Base-by-base conservation (phyloP, 35 echinoderm and acorn worm genomes). In the Heliocidaris tuberculata region DNA sequence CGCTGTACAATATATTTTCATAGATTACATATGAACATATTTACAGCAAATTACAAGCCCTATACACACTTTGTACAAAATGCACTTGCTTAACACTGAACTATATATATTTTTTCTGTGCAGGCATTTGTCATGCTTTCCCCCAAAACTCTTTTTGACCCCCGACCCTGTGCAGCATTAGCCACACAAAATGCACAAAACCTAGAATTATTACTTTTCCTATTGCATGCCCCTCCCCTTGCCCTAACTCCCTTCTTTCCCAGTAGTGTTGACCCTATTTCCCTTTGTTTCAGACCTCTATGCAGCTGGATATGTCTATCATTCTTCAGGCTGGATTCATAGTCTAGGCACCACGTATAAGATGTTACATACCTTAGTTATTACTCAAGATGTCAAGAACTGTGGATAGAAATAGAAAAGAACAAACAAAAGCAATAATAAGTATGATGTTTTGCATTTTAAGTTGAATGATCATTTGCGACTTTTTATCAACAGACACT, bases 321-420 rank as follows among this genome's bases (percentile, higher is more conserved):
- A 21, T 27, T 78, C 65, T 78, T 78, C 65, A 78, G 65, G 21
- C 27, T n/a, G 60, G 24, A 70, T 16, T 52, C 50, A 52, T 52
- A 3, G 50, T 70, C 60, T 70, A 27, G 24, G 60, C 60, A 70
- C 17, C 60, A 52, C 50, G 50, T 52, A 52, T 52, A 12, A 7
- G 13, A 52, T 52, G 85, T 15, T 86, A 30, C 85, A 9, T 89
- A 89, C 87, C 87, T 89, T 48, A 89, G 47, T 89, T 89, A 89
- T 89, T 89, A 89, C 9, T 89, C 87, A 89, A 7, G 32, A 89
- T 31, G 24, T 89, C 87, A 32, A 89, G 19, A 48, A 89, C 87
- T 89, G 87, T 78, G 21, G 27, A 78, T 78, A 3, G 35, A 78
- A 89, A 89, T 47, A 30, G 47, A 42, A 89, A 7, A 89, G 31